phyloP scores from a whole-genome alignment of 92 coral and sea anemone species.

The Paramuricea clavata region DNA sequence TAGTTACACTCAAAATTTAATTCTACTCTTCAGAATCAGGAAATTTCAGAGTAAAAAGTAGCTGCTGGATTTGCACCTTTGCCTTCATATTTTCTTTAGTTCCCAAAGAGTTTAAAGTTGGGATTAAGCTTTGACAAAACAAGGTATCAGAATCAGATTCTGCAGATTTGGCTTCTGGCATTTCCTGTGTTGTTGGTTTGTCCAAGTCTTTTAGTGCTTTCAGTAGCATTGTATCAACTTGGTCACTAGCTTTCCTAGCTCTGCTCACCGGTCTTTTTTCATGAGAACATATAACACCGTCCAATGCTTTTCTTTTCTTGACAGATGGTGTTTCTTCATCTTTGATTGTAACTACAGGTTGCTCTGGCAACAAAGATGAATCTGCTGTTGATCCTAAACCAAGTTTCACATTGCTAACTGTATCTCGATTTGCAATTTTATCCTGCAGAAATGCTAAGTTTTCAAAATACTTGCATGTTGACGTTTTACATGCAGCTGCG shows the following conservation, averaged over 20 bases:
- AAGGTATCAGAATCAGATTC: not conserved
- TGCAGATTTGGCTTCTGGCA: not conserved
- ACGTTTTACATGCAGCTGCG: slow-evolving; percentile 8
- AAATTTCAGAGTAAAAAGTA: slow-evolving; percentile 11
- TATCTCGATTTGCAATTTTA: not conserved
- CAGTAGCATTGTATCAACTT: slow-evolving; percentile 15
- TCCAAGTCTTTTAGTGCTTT: slow-evolving; percentile 26
- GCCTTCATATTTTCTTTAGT: not conserved
- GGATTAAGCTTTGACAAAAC: not conserved
- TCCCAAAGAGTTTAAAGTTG: not conserved
- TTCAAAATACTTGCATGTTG: slow-evolving; percentile 20
- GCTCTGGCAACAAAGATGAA: not conserved
- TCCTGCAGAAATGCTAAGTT: not conserved
- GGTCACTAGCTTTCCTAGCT: slow-evolving; percentile 11
- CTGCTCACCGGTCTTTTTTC: slow-evolving; percentile 1
- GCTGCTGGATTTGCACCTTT: slow-evolving; percentile 1
- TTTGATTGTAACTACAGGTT: not conserved
- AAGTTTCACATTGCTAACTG: slow-evolving; percentile 11
- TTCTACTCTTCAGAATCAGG: not conserved
- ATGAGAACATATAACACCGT: not conserved
- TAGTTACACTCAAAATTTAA: not conserved
- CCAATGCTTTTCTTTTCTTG: not conserved
- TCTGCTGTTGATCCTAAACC: not conserved
- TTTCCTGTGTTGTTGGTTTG: not conserved
- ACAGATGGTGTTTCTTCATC: slow-evolving; percentile 8